Conservation (phyloP, 2,888 invertebrate species). For the Leptinotarsa peninsularis region DNA sequence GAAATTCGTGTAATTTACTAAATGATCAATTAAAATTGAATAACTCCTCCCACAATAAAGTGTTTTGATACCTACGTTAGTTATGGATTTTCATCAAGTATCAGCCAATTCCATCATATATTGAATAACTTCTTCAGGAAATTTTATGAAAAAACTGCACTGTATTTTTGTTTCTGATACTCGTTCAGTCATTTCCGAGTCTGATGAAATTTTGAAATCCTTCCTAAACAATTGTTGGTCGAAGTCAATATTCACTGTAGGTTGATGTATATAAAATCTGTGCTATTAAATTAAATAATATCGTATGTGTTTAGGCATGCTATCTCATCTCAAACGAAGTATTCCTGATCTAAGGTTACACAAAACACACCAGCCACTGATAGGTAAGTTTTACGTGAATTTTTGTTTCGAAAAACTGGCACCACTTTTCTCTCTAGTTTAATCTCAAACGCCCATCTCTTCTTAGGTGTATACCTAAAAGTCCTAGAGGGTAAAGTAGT, state of each 20-base stretch:
- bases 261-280: conserved; percentile 38
- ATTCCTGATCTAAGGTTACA: conserved; percentile 85
- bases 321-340: conserved; percentile 89
- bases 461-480: conserved; percentile 12
- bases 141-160: too few species aligned
- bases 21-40: too few species aligned
- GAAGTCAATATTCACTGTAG: background rate
- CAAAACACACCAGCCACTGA: conserved; percentile 81
- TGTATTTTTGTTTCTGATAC: too few species aligned
- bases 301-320: conserved; percentile 80
- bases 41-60: too few species aligned
- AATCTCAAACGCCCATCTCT: background rate
- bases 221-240: background rate
- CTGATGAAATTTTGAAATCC: background rate
- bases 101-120: too few species aligned
- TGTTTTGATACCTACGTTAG: too few species aligned
- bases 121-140: too few species aligned
- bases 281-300: conserved; percentile 54
- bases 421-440: conserved; percentile 34
- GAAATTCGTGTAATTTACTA: too few species aligned
- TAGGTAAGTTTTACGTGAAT: conserved; percentile 71
- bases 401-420: conserved; percentile 31
- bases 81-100: too few species aligned
- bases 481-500: conserved; percentile 30
- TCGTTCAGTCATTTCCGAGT: background rate